Conservation (phyloP, 2,888 invertebrate species). For the Oxyteleia sp. region DNA sequence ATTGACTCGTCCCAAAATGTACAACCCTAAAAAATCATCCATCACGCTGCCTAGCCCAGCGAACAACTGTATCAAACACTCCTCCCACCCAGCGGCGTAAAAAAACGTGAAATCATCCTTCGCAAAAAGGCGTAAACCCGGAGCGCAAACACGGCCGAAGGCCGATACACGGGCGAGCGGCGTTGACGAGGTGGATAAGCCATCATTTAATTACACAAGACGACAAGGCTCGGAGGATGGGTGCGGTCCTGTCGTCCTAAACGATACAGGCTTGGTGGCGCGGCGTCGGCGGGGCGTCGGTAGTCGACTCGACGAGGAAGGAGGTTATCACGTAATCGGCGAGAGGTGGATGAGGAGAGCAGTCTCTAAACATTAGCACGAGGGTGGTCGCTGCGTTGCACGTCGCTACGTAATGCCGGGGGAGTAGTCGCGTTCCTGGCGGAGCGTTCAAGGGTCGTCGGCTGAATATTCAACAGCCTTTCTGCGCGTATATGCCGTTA, state of each 20-base stretch:
- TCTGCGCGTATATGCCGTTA: slow-evolving; percentile 71
- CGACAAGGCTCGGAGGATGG: slow-evolving; percentile 70
- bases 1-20: no score
- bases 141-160: slow-evolving; percentile 34
- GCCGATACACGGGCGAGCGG: slow-evolving; percentile 82
- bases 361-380: slow-evolving; percentile 71
- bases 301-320: slow-evolving; percentile 51
- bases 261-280: slow-evolving; percentile 56
- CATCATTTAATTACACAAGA: slow-evolving; percentile 85
- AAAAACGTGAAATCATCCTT: slow-evolving; percentile 31
- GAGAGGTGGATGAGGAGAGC: slow-evolving; percentile 59
- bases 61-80: slow-evolving; percentile 7
- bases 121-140: slow-evolving; percentile 76
- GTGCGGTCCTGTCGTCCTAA: slow-evolving; percentile 74
- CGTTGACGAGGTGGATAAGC: slow-evolving; percentile 82
- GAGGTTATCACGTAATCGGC: slow-evolving; percentile 71
- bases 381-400: slow-evolving; percentile 61
- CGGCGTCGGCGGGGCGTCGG: slow-evolving; percentile 14
- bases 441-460: slow-evolving; percentile 77
- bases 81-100: neutral
- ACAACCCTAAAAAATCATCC: slow-evolving; percentile 1
- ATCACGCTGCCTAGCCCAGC: neutral
- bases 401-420: slow-evolving; percentile 57
- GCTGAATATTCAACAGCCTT: slow-evolving; percentile 85
- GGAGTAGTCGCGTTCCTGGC: slow-evolving; percentile 61